phyloP scores from a whole-genome alignment of 1,140 invertebrate species.

The Bombyx mandarina region DNA sequence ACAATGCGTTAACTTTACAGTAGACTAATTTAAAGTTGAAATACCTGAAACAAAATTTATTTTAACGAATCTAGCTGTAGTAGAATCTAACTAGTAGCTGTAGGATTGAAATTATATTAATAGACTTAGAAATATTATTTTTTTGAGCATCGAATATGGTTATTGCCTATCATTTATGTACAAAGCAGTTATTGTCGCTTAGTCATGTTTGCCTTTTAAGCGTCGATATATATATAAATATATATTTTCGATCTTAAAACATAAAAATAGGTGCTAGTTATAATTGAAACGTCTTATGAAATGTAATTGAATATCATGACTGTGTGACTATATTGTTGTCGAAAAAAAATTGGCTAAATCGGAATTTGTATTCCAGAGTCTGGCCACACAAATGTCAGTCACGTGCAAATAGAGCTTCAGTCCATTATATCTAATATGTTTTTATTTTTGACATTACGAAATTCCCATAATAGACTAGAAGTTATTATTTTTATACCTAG shows the following conservation, averaged over 20 bases:
- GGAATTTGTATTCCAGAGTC: neutral
- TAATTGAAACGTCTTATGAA: conserved; percentile 49
- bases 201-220: no score
- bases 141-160: no score
- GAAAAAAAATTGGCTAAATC: neutral
- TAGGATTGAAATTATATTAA: no score
- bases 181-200: no score
- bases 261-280: conserved; percentile 49
- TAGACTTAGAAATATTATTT: neutral
- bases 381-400: no score
- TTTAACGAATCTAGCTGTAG: no score
- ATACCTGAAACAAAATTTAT: no score
- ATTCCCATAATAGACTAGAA: conserved; percentile 14
- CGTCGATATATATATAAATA: conserved; percentile 5
- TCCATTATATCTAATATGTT: neutral
- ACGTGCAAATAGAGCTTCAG: no score
- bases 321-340: conserved; percentile 4
- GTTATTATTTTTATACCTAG: conserved; percentile 14
- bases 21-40: no score
- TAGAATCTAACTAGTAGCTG: no score
- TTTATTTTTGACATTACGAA: conserved; percentile 10
- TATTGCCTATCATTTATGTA: no score
- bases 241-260: conserved; percentile 11
- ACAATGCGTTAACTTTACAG: no score
- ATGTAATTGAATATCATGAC: conserved; percentile 14